Evolutionary conservation across 2,888 invertebrate genomes (phyloP).

Genomic region (Himalopsyche anomala): DNA sequence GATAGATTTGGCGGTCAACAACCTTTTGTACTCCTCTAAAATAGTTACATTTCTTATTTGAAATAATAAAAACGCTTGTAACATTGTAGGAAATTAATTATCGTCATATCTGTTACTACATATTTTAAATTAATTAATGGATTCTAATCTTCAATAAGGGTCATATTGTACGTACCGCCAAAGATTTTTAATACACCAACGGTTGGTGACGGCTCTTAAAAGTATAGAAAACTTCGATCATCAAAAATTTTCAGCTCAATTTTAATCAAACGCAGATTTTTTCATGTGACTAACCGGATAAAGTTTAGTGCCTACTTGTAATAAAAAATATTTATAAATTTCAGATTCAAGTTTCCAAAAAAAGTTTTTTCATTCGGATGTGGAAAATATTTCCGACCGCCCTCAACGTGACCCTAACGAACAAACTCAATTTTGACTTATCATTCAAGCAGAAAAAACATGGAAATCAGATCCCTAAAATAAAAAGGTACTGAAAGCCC

Average conservation of each 20-base stretch:
- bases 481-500: neutral
- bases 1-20: no score
- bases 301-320: neutral
- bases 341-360: neutral
- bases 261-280: neutral
- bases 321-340: neutral
- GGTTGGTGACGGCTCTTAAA: no score
- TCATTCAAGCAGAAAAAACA: conserved; percentile 38
- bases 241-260: neutral
- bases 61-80: no score
- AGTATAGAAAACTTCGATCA: no score
- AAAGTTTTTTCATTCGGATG: conserved; percentile 23
- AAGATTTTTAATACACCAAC: no score
- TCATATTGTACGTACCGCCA: no score
- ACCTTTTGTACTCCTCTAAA: no score
- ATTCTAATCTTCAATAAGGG: no score
- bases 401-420: neutral
- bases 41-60: no score
- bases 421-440: conserved; percentile 31
- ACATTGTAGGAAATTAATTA: no score
- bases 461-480: conserved; percentile 17
- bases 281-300: neutral
- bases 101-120: no score
- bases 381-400: conserved; percentile 25
- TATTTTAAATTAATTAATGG: no score